Percentiles rank a stretch among this genome's conserved stretches.
Evolutionary conservation across 2,888 invertebrate genomes (phyloP).

Genomic region (Pyrocoelia pectoralis): DNA sequence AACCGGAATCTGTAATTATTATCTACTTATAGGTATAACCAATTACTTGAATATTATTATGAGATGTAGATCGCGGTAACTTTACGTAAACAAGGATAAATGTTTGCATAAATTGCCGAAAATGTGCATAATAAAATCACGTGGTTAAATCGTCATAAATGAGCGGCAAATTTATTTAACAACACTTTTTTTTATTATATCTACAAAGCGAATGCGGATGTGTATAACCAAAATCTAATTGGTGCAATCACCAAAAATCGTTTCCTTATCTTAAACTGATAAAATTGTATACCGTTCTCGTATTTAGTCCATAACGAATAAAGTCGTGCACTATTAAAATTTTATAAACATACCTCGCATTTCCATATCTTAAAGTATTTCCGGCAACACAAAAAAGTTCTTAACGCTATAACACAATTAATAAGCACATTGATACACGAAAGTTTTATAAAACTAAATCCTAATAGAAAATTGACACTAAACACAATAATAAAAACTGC

Average conservation of each 20-base stretch:
- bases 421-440: slow-evolving; percentile 29
- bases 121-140: not conserved
- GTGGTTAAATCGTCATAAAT: not conserved
- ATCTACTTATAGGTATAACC: not conserved
- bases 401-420: slow-evolving; percentile 22
- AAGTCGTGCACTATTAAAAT: not conserved
- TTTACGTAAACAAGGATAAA: not conserved
- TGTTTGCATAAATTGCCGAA: not conserved
- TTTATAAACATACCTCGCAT: slow-evolving; percentile 54
- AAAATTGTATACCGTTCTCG: not conserved
- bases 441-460: not conserved
- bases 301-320: not conserved
- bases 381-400: slow-evolving; percentile 36
- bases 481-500: slow-evolving; percentile 38
- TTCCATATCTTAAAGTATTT: slow-evolving; percentile 51
- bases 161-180: not conserved
- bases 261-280: not conserved
- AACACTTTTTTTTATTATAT: not conserved
- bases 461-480: slow-evolving; percentile 28
- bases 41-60: not conserved
- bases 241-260: not conserved
- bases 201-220: not conserved
- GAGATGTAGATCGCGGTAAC: not conserved
- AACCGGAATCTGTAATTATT: not conserved
- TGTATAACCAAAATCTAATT: slow-evolving; percentile 4